A percentile compares a stretch with the other conserved stretches of the same genome.
Conservation (phyloP, 2,888 invertebrate species). For the Drosophila falleni region DNA sequence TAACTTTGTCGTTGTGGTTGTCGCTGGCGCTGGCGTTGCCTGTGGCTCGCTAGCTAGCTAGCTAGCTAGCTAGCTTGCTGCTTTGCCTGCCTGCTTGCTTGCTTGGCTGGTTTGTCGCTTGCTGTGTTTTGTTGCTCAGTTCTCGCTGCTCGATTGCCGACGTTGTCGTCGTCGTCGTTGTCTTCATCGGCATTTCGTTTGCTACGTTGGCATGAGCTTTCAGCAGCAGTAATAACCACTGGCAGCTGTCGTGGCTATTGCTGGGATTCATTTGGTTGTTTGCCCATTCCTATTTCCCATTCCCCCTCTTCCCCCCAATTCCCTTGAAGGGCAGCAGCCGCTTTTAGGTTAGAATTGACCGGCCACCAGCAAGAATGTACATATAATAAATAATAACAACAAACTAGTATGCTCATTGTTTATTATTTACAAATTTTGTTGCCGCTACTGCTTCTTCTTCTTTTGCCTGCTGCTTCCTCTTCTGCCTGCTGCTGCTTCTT, state of each 20-base stretch:
- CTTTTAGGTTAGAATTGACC: slow-evolving; percentile 54
- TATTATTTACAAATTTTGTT: slow-evolving; percentile 54
- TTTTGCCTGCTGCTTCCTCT: not conserved
- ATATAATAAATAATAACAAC: slow-evolving; percentile 45
- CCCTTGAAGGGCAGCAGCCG: slow-evolving; percentile 8
- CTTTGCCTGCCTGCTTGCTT: slow-evolving; percentile 34
- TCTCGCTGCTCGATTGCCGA: slow-evolving; percentile 40
- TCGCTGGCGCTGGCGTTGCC: slow-evolving; percentile 53
- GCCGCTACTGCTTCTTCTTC: slow-evolving; percentile 9
- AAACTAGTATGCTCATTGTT: slow-evolving; percentile 49
- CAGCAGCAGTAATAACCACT: slow-evolving; percentile 29
- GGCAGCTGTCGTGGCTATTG: slow-evolving; percentile 52
- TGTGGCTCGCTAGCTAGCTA: slow-evolving; percentile 37
- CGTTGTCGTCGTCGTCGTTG: slow-evolving; percentile 34
- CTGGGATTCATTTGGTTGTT: slow-evolving; percentile 40
- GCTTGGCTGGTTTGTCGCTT: slow-evolving; percentile 64
- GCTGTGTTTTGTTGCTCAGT: slow-evolving; percentile 25
- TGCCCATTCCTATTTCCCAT: slow-evolving; percentile 25
- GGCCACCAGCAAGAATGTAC: slow-evolving; percentile 22
- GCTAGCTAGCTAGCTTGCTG: slow-evolving; percentile 38
- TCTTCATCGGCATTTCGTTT: slow-evolving; percentile 56
- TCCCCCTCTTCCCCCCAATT: not conserved
- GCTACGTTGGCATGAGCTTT: slow-evolving; percentile 57
- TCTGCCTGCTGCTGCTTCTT: not conserved
- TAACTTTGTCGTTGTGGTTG: slow-evolving; percentile 62